phyloP scores from a whole-genome alignment of 2,113 vertebrate species.

The Atractosteus spatula region DNA sequence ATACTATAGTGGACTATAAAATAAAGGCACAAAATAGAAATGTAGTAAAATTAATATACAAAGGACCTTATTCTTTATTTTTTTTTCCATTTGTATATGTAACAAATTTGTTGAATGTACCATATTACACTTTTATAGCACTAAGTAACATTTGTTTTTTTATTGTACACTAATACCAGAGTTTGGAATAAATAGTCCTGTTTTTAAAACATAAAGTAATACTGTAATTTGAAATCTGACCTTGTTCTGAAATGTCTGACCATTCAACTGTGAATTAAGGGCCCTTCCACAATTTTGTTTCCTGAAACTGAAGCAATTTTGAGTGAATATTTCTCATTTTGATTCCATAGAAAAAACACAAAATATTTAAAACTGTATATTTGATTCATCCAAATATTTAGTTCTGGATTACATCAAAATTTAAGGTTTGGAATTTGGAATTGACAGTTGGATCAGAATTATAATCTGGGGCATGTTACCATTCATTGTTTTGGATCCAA shows the following conservation, averaged over 20 bases:
- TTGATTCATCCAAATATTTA: no score
- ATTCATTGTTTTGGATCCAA: no score
- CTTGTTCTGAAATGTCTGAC: background rate
- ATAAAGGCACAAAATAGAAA: slow-evolving; percentile 21
- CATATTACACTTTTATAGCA: slow-evolving; percentile 37
- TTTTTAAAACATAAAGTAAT: background rate
- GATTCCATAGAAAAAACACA: no score
- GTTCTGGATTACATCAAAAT: no score
- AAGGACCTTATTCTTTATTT: slow-evolving; percentile 30
- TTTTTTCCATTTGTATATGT: slow-evolving; percentile 26
- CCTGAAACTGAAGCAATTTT: no score
- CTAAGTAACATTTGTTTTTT: background rate
- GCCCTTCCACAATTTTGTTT: background rate
- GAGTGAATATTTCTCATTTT: no score
- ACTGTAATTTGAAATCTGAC: background rate
- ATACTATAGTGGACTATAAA: slow-evolving; percentile 15
- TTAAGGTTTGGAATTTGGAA: no score
- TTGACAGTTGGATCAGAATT: no score
- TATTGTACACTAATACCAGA: background rate
- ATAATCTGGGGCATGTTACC: no score
- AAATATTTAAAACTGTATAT: no score
- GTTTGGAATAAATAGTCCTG: background rate
- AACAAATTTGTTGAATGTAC: slow-evolving; percentile 39
- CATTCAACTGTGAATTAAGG: slow-evolving; percentile 15
- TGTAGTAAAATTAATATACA: slow-evolving; percentile 22